Base-by-base conservation (phyloP, 2,797 vertebrate genomes). In the Champsocephalus esox region DNA sequence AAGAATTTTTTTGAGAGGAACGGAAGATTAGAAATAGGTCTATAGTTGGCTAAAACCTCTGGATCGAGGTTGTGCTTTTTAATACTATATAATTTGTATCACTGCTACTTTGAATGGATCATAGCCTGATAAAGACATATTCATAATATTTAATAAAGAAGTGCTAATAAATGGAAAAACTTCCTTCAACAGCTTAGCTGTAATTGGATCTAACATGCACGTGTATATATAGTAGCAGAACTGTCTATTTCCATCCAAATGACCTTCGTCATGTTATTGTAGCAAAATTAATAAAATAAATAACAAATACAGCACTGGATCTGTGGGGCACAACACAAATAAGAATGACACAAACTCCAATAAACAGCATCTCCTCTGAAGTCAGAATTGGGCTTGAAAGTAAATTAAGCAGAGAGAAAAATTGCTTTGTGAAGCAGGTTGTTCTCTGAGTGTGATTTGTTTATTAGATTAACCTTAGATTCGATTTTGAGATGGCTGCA, bases 381-480 rank as follows among this genome's bases (percentile, higher is more conserved):
- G 83, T 85, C 77, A 77, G 71, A 82, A 67, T 56, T 64, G 66
- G 69, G 76, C 60, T 82, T 73, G 55, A 85, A 83, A 89, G 81
- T 54, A 44, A 90, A 85, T 75, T 66, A 76, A 86, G 86, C 73
- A 6, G 73, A 83, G 83, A 90, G 73, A 81, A 80, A 80, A 84
- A 85, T 72, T 85, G 82, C 80, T 88, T 87, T 83, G 77, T 88
- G 75, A 73, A 81, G 83, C 80, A 77, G 81, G 80, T 84, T 91
- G 81, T 90, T 86, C 86, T 86, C 44, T 1, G 63, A 73, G 76
- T 86, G 62, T 79, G 82, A 90, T 90, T 91, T 91, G 84, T 91
- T 87, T 82, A 93, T 89, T 89, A 87, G 82, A 92, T 93, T 89
- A 93, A 90, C 79, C 86, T 90, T 73, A 88, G 86, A 93, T 94